A percentile compares a stretch with the other conserved stretches of the same genome.
Evolutionary conservation across 2,888 invertebrate genomes (phyloP).

Genomic region (Tupiocoris notatus): DNA sequence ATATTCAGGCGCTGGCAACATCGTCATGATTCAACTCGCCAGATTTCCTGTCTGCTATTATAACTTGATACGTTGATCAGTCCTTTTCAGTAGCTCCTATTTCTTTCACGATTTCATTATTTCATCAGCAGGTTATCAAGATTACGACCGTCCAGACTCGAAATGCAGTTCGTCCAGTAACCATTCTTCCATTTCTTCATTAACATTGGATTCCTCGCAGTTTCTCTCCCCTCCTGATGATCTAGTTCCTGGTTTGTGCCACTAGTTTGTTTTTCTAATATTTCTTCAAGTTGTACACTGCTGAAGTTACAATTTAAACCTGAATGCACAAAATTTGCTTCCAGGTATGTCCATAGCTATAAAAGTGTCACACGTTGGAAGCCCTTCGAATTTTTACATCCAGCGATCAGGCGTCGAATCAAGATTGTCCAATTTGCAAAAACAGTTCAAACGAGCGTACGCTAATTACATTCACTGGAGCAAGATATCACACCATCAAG

Average conservation of each 20-base stretch:
- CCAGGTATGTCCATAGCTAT: conserved; percentile 19
- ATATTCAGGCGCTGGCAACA: no score
- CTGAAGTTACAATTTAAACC: no score
- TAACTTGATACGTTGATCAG: no score
- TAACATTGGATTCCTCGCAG: background rate
- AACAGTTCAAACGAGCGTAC: conserved; percentile 52
- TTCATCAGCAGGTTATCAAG: background rate
- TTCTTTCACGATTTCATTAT: background rate
- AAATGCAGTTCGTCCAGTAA: conserved; percentile 5
- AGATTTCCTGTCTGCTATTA: no score
- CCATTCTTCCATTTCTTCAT: background rate
- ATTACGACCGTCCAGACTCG: background rate
- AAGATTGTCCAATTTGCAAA: conserved; percentile 53
- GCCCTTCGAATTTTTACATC: conserved; percentile 51
- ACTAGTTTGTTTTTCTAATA: no score
- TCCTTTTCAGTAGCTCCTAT: no score
- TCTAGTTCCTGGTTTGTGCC: conserved; percentile 7
- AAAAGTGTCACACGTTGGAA: conserved; percentile 53
- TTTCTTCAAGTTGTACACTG: no score
- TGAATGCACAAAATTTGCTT: no score
- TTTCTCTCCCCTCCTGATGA: conserved; percentile 15
- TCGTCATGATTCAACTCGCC: no score
- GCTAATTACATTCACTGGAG: no score
- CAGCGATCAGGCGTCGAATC: conserved; percentile 53
- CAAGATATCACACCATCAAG: no score